These are phyloP conservation scores for Percina caprodes DNA, from an alignment of 2,113 vertebrate species.

Conservation along the genomic window DNA sequence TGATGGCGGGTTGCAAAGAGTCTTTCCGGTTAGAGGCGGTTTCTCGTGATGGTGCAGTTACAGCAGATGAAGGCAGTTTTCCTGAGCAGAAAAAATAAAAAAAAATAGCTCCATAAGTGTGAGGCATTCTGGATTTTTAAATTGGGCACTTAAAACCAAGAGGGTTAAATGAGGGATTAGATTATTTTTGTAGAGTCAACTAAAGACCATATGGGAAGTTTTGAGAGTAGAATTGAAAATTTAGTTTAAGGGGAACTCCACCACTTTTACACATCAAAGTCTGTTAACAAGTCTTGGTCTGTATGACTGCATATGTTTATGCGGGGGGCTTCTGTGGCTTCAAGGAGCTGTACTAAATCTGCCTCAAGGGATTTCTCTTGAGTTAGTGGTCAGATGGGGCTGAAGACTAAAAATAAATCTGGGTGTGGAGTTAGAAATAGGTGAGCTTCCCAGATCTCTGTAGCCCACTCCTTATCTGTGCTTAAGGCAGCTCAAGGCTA, in stretches of 20 bases:
- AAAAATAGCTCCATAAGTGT: background rate
- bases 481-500: background rate
- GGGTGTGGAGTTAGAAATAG: too few species aligned
- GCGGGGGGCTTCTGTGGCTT: background rate
- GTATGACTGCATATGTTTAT: background rate
- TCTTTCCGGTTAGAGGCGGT: constrained; percentile 84
- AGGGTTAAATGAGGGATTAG: background rate
- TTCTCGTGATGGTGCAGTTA: constrained; percentile 80
- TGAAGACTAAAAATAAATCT: too few species aligned
- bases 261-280: too few species aligned
- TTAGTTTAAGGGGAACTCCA: background rate
- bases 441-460: background rate
- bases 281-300: background rate
- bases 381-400: too few species aligned
- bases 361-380: too few species aligned
- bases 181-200: background rate
- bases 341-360: background rate
- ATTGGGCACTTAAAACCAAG: background rate
- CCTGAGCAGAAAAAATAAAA: constrained; percentile 76
- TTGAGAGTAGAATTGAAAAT: background rate
- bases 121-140: background rate
- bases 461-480: background rate
- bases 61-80: constrained; percentile 85
- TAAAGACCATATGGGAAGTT: background rate
- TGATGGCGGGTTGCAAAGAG: constrained; percentile 83